Percentiles rank a stretch among this genome's conserved stretches.
Conservation (phyloP, 1,140 invertebrate genomes). For the Rhopalosiphum maidis region DNA sequence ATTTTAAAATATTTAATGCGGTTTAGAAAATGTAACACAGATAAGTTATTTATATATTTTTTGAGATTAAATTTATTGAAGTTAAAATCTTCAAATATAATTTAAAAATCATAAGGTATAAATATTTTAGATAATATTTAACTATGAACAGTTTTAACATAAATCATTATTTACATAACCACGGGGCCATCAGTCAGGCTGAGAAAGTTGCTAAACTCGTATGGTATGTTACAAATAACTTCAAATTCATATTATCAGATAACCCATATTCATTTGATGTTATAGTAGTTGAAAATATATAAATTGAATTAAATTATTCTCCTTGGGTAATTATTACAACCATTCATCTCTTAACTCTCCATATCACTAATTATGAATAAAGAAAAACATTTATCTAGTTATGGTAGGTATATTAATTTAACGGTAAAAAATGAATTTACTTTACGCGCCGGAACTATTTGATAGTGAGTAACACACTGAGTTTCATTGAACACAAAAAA, state of each 20-base stretch:
- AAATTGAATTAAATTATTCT: not conserved
- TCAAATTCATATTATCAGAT: not conserved
- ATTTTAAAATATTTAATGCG: not conserved
- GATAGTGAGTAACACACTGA: not conserved
- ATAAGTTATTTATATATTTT: not conserved
- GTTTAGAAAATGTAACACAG: not conserved
- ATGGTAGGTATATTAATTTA: not conserved
- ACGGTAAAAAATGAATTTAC: not conserved
- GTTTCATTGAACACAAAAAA: not conserved
- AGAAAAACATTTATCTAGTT: not conserved
- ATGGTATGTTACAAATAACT: not conserved
- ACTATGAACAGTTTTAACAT: not conserved
- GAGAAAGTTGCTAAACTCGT: constrained; percentile 33
- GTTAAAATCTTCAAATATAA: not conserved
- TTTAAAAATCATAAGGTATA: not conserved
- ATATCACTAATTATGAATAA: not conserved
- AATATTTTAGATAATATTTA: not conserved
- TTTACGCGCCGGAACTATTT: not conserved
- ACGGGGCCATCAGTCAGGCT: not conserved
- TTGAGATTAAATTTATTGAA: not conserved
- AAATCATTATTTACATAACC: not conserved
- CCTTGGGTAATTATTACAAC: not conserved
- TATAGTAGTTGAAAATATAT: not conserved
- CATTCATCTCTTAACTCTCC: not conserved
- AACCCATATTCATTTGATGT: not conserved